Conservation (phyloP, 2,797 vertebrate species). For the Chelon labrosus region DNA sequence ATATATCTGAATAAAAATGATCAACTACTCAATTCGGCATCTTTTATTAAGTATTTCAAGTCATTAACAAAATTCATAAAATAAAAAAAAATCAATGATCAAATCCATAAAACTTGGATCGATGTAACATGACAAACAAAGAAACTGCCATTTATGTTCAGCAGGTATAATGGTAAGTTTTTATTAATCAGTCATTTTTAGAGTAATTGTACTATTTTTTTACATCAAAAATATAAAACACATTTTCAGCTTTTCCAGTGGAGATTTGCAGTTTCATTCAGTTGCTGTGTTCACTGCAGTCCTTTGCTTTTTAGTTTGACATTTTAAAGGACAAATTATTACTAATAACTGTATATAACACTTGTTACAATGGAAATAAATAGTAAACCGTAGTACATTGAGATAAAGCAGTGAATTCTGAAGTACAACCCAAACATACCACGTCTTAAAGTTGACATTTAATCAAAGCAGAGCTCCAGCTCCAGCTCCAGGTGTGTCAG, state of each 20-base stretch:
- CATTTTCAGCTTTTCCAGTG: background rate
- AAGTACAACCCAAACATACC: background rate
- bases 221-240: background rate
- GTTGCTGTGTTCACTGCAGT: background rate
- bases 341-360: background rate
- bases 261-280: background rate
- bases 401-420: background rate
- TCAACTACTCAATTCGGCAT: slow-evolving; percentile 9
- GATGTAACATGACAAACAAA: no score
- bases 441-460: slow-evolving; percentile 20
- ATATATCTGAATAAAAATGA: background rate
- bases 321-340: no score
- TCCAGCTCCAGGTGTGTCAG: background rate
- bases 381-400: no score
- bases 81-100: no score
- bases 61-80: background rate
- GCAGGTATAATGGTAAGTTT: background rate
- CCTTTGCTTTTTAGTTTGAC: no score
- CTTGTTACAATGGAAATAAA: background rate
- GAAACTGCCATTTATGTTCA: no score
- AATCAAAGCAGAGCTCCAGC: background rate
- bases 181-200: background rate
- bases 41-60: background rate
- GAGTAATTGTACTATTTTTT: no score
- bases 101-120: no score